phyloP scores from a whole-genome alignment of 1,140 invertebrate genomes.

The Sycobia sp. region DNA sequence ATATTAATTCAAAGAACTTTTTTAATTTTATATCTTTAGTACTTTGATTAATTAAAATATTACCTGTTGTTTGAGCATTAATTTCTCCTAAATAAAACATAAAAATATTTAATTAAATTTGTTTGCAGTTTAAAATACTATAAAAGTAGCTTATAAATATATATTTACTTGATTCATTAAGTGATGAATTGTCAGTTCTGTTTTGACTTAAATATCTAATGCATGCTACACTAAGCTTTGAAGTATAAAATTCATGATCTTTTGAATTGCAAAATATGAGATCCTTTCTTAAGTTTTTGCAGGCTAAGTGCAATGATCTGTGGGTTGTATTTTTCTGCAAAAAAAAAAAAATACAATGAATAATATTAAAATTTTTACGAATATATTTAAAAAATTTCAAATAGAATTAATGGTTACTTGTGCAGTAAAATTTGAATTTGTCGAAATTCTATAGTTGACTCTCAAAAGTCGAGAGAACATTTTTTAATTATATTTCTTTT shows the following conservation, averaged over 20 bases:
- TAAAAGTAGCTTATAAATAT: not conserved
- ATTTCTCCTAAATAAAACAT: not conserved
- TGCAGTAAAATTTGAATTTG: slow-evolving; percentile 7
- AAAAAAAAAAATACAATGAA: not conserved
- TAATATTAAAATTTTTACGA: not conserved
- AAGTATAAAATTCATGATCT: not conserved
- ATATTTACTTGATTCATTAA: not conserved
- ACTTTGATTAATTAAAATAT: too few species aligned
- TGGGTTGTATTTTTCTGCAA: slow-evolving; percentile 14
- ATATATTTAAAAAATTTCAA: not conserved
- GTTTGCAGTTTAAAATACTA: not conserved
- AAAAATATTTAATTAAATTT: not conserved
- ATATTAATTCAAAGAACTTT: not conserved
- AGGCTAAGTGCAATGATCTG: not conserved
- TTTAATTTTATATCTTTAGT: not conserved
- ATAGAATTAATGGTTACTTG: not conserved
- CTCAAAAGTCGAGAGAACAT: slow-evolving; percentile 20
- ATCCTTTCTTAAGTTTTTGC: not conserved
- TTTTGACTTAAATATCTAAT: not conserved
- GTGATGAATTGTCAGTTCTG: not conserved
- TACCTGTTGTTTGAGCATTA: not conserved
- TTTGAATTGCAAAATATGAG: not conserved
- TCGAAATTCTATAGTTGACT: not conserved
- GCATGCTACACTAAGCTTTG: not conserved
- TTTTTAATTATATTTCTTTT: not conserved